These are phyloP conservation scores for Pristis pectinata DNA, from an alignment of 2,797 vertebrate species.

Conservation along the genomic window DNA sequence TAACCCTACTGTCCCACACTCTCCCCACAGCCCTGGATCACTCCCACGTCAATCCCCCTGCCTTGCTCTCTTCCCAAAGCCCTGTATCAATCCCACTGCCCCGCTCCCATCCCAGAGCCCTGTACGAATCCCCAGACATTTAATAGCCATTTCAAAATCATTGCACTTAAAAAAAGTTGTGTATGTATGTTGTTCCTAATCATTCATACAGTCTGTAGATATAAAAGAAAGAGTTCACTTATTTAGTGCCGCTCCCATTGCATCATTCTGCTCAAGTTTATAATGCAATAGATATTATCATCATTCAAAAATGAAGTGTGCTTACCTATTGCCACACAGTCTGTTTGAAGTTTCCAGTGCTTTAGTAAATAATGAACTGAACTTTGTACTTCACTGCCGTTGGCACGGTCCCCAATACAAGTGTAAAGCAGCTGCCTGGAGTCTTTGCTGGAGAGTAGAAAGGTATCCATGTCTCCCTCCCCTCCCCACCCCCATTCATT, in stretches of 20 bases:
- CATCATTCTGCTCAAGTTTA: slow-evolving; percentile 19
- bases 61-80: too few species aligned
- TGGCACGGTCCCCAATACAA: slow-evolving; percentile 30
- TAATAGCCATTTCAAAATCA: neutral
- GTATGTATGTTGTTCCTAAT: neutral
- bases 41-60: too few species aligned
- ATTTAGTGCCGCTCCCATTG: neutral
- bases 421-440: neutral
- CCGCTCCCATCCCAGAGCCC: too few species aligned
- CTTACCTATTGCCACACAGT: slow-evolving; percentile 33
- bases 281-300: slow-evolving; percentile 22
- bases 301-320: slow-evolving; percentile 28
- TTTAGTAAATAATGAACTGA: slow-evolving; percentile 35
- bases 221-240: neutral
- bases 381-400: slow-evolving; percentile 33
- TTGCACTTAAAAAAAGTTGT: neutral
- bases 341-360: slow-evolving; percentile 25
- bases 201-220: neutral
- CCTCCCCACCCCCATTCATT: neutral
- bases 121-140: neutral
- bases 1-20: too few species aligned
- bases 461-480: slow-evolving; percentile 17
- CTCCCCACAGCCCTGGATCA: too few species aligned
- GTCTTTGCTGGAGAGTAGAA: neutral
- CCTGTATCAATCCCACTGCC: too few species aligned